Percentiles rank a stretch among this genome's conserved stretches.
Conservation (phyloP, 2,113 vertebrate genomes). For the Anolis carolinensis region DNA sequence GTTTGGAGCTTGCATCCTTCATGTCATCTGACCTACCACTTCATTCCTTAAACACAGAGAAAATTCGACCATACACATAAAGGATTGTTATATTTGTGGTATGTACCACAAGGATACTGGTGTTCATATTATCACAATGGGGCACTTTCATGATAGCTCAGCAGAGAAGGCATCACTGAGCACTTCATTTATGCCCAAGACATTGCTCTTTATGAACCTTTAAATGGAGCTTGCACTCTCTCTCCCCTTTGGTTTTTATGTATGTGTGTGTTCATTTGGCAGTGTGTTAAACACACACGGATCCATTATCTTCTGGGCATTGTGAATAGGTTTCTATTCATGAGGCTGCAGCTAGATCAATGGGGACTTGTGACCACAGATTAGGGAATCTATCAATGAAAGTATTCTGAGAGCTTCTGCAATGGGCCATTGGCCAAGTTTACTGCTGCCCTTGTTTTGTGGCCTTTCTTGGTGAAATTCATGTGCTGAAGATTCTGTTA, state of each 20-base stretch:
- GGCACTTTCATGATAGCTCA: neutral
- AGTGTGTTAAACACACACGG: neutral
- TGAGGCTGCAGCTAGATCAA: neutral
- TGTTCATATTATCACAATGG: neutral
- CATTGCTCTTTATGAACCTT: neutral
- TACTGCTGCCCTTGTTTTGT: conserved; percentile 8
- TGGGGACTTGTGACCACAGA: conserved; percentile 28
- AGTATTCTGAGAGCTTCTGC: conserved; percentile 12
- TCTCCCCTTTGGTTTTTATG: neutral
- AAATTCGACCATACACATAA: too few species aligned
- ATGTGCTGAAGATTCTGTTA: conserved; percentile 25
- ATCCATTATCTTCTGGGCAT: neutral
- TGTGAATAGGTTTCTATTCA: conserved; percentile 23
- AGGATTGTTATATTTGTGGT: too few species aligned
- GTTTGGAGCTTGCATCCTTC: too few species aligned
- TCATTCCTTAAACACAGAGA: too few species aligned
- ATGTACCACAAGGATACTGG: too few species aligned
- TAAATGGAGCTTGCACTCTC: neutral
- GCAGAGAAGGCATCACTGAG: neutral
- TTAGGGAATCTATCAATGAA: conserved; percentile 34
- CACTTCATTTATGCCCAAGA: neutral
- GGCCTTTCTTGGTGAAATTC: conserved; percentile 31
- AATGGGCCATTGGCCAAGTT: conserved; percentile 19
- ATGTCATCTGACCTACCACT: too few species aligned
- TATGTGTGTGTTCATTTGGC: neutral